These are phyloP conservation scores for Araneus ventricosus DNA, from an alignment of 1,140 invertebrate genomes.

Conservation along the genomic window DNA sequence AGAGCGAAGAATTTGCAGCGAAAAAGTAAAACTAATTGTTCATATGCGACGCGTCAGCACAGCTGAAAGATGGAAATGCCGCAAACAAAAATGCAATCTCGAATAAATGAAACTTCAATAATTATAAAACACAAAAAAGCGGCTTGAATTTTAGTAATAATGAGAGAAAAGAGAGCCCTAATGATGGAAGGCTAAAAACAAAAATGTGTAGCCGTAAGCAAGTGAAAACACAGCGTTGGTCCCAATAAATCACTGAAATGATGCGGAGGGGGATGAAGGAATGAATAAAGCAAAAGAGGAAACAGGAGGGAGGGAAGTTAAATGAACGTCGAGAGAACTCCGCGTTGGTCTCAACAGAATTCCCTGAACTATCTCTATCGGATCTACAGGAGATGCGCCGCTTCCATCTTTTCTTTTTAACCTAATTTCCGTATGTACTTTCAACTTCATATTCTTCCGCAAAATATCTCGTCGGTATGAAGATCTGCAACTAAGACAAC, in stretches of 20 bases:
- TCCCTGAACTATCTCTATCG: background rate
- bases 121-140: background rate
- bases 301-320: background rate
- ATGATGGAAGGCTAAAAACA: background rate
- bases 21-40: background rate
- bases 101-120: background rate
- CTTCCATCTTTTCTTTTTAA: background rate
- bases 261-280: background rate
- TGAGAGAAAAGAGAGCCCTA: background rate
- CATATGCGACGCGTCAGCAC: background rate
- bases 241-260: constrained; percentile 23
- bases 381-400: background rate
- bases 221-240: too few relatives aligned
- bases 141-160: background rate
- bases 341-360: constrained; percentile 1
- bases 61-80: background rate
- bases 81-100: background rate
- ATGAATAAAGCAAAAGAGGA: background rate
- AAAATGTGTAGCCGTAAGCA: background rate
- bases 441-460: too few relatives aligned
- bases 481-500: too few relatives aligned
- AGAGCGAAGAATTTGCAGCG: background rate
- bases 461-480: too few relatives aligned
- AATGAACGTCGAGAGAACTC: background rate
- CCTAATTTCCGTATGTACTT: background rate